Evolutionary conservation across 2,113 vertebrate genomes (phyloP).

Genomic region (Grus americana): DNA sequence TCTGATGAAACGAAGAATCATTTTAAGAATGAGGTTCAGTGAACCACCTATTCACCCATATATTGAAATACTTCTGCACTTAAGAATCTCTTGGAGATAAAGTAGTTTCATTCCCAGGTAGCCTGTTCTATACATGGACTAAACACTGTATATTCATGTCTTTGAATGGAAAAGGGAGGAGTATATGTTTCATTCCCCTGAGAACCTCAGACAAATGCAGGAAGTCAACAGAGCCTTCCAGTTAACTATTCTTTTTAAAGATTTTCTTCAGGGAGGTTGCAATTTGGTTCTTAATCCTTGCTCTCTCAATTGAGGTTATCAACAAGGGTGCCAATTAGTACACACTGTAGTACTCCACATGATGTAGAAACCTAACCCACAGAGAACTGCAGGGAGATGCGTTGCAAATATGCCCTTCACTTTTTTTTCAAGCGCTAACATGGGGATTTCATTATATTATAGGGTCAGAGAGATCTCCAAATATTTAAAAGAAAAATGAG

Average conservation of each 20-base stretch:
- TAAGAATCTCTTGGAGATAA: not conserved
- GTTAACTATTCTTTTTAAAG: not conserved
- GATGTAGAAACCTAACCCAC: not conserved
- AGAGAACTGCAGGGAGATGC: not conserved
- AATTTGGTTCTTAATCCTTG: slow-evolving; percentile 24
- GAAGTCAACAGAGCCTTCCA: not conserved
- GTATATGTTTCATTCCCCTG: not conserved
- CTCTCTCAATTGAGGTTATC: slow-evolving; percentile 7
- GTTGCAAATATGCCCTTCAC: not conserved
- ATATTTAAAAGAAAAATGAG: not conserved
- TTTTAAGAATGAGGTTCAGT: not conserved
- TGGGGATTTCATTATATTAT: not conserved
- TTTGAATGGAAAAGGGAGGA: not conserved
- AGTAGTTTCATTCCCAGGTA: not conserved
- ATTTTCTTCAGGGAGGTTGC: not conserved
- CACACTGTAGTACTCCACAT: not conserved
- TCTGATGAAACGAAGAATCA: not conserved
- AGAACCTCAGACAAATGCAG: not conserved
- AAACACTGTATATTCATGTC: not conserved
- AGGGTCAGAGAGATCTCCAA: not conserved
- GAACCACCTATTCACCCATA: not conserved
- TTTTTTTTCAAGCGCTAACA: not conserved
- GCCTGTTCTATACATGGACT: not conserved
- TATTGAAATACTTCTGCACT: not conserved
- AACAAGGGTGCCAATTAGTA: slow-evolving; percentile 13